Conservation (phyloP, 2,797 vertebrate species). For the Leuciscus waleckii region DNA sequence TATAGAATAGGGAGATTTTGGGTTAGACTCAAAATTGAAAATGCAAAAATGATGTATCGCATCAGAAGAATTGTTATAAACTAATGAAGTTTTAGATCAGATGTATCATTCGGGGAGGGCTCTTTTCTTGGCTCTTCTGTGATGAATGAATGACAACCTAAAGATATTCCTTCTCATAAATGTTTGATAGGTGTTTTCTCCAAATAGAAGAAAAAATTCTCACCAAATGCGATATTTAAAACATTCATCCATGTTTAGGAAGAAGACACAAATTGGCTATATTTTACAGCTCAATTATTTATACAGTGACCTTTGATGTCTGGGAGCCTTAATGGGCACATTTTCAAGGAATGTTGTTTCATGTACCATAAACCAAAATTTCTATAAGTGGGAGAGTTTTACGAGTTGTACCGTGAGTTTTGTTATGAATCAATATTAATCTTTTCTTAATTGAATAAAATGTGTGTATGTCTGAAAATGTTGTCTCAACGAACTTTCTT, state of each 20-base stretch:
- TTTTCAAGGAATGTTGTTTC: conserved; percentile 73
- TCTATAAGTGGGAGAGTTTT: conserved; percentile 68
- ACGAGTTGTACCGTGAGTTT: conserved; percentile 66
- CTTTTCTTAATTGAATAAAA: conserved; percentile 60
- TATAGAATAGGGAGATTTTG: conserved; percentile 17
- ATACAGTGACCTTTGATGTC: conserved; percentile 69
- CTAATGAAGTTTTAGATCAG: conserved; percentile 19
- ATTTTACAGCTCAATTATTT: conserved; percentile 69
- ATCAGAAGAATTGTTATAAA: neutral
- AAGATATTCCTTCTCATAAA: conserved; percentile 43
- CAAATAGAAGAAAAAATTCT: conserved; percentile 42
- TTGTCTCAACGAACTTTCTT: conserved; percentile 32
- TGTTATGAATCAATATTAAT: conserved; percentile 68
- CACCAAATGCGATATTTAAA: conserved; percentile 55
- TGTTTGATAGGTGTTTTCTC: conserved; percentile 47
- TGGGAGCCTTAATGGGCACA: conserved; percentile 73
- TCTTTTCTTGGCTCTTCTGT: conserved; percentile 43
- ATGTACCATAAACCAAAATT: conserved; percentile 71
- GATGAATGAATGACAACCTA: conserved; percentile 48
- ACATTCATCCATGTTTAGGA: conserved; percentile 58
- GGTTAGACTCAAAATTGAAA: conserved; percentile 19
- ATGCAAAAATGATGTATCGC: conserved; percentile 1
- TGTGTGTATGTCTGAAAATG: conserved; percentile 56
- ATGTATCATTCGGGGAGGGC: neutral
- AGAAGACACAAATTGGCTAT: conserved; percentile 62